Percentiles rank a stretch among this genome's conserved stretches.
Conservation (phyloP, 2,888 invertebrate species). For the Crioceris asparagi region DNA sequence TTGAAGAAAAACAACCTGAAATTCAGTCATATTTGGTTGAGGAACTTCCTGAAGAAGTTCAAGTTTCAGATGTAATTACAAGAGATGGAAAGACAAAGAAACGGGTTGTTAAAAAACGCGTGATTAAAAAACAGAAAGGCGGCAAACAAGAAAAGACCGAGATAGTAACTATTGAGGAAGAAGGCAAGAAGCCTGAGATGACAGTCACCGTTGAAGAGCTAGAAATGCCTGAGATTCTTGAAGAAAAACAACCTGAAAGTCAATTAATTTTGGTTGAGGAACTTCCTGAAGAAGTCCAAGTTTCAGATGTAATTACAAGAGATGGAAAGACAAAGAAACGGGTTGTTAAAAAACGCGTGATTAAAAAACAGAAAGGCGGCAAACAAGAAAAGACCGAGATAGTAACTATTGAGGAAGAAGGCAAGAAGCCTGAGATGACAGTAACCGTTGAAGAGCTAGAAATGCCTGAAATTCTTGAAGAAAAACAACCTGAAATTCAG, state of each 20-base stretch:
- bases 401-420: constrained; percentile 35
- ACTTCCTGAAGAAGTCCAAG: constrained; percentile 20
- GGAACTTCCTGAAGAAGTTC: constrained; percentile 29
- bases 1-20: constrained; percentile 27
- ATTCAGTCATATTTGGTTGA: constrained; percentile 19
- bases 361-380: constrained; percentile 35
- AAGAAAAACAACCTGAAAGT: neutral
- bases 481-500: constrained; percentile 18
- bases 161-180: constrained; percentile 32
- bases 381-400: constrained; percentile 36
- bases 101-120: constrained; percentile 26
- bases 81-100: constrained; percentile 30
- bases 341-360: constrained; percentile 31
- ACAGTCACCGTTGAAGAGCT: constrained; percentile 18
- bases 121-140: constrained; percentile 26
- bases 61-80: constrained; percentile 30
- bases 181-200: constrained; percentile 21
- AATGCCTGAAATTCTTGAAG: constrained; percentile 23
- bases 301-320: constrained; percentile 19
- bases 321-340: constrained; percentile 20
- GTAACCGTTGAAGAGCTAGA: constrained; percentile 24
- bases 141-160: constrained; percentile 24
- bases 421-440: constrained; percentile 26
- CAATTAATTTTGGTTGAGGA: constrained; percentile 12
- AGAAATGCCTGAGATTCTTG: constrained; percentile 26